These are phyloP conservation scores for Turritopsis dohrnii DNA, from an alignment of 30 jellyfish, hydroid and myxozoan genomes.

Conservation along the genomic window DNA sequence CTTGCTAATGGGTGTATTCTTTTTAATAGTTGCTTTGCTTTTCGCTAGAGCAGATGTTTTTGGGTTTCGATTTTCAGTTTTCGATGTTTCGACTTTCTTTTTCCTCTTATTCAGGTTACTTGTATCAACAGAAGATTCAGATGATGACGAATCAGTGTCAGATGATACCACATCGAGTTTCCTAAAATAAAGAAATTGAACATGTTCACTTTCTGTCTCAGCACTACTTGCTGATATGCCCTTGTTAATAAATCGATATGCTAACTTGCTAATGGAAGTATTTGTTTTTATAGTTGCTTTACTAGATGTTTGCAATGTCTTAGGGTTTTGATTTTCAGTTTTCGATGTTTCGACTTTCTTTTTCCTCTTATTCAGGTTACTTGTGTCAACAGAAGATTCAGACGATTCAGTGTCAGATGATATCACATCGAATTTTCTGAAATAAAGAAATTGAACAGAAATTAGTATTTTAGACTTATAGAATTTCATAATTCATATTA, in stretches of 20 bases:
- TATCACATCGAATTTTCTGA: neutral
- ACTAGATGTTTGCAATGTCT: neutral
- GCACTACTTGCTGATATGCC: neutral
- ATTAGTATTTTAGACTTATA: too few relatives aligned
- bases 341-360: neutral
- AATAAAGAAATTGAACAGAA: neutral
- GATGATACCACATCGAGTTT: neutral
- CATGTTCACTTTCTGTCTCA: neutral
- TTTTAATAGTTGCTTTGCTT: neutral
- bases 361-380: neutral
- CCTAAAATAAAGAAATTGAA: neutral
- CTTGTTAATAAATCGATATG: neutral
- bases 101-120: neutral
- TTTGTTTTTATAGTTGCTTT: neutral
- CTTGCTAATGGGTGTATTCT: neutral
- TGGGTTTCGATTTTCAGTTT: neutral
- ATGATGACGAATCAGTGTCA: neutral
- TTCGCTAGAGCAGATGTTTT: neutral
- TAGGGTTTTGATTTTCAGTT: neutral
- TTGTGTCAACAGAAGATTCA: neutral
- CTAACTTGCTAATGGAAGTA: neutral
- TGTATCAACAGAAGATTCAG: neutral
- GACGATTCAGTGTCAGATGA: neutral
- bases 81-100: neutral
- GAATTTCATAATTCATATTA: too few relatives aligned